Base-by-base conservation (phyloP, 2,888 invertebrate genomes). In the Lycia hirtaria region DNA sequence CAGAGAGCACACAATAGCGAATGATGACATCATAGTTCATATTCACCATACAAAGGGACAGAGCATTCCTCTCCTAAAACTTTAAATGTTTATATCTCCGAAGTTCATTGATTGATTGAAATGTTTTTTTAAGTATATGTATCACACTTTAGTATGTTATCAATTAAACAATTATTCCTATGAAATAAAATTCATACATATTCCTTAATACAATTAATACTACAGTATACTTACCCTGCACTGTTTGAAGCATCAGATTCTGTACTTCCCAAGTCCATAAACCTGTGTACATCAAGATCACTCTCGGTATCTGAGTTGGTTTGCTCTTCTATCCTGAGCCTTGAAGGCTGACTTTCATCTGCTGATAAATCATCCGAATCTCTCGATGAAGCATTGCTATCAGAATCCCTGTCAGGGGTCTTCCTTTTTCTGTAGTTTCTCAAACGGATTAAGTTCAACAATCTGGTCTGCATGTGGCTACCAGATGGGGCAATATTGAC, bases 351-450 rank as follows among this genome's bases (percentile, higher is more conserved):
- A 35, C 59, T 69, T 32, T 87, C 86, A 10, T 81, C 87, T 4
- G 62, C 67, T 0, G 89, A 86, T 28, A 85, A 66, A 70, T 91
- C 91, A 64, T 91, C 91, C 9, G 91, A 91, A 70, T 91, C 91
- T 60, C 79, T 78, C 0, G 84, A 83, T 0, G 88, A 88, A 17
- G 75, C 80, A 68, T 82, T 83, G 53, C 83, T 88, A 49, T 88
- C 87, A 0, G 85, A 79, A 41, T 88, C 89, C 45, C 82, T 75
- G 4, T 82, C 87, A 0, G 89, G 86, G 1, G 88, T 87, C 66
- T 85, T 88, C 14, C 90, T 73, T 71, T 90, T 91, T 43, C 90
- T 83, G 50, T 90, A 91, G 60, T 85, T 85, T 35, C 68, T 80
- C 0, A 85, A 83, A 17, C 81, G 82, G 52, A 83, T 74, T 14